Conservation (phyloP, 2,797 vertebrate species). For the Argya squamiceps region DNA sequence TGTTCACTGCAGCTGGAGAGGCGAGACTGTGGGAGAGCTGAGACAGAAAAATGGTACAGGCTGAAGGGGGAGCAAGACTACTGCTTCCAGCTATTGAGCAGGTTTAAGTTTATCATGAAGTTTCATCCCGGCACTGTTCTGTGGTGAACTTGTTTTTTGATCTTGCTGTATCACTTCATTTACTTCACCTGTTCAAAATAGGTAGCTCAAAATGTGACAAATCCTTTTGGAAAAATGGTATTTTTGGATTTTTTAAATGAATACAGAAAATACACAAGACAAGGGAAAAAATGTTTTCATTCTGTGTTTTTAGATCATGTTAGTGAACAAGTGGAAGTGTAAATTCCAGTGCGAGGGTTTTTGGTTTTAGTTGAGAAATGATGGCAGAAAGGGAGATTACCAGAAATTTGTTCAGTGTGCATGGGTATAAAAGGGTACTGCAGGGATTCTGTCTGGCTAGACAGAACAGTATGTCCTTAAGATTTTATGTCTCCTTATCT, state of each 20-base stretch:
- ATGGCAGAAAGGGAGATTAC: not conserved
- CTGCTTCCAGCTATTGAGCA: not conserved
- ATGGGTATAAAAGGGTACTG: not conserved
- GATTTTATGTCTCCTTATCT: not conserved
- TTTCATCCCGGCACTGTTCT: not conserved
- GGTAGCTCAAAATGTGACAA: not conserved
- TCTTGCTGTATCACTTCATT: not conserved
- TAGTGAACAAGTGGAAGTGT: not conserved
- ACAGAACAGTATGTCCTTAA: not conserved
- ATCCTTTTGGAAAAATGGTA: not conserved
- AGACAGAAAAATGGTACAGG: not conserved
- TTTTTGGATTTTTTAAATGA: not conserved
- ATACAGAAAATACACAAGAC: not conserved
- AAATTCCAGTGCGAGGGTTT: not conserved
- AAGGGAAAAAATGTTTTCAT: not conserved
- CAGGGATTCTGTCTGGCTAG: not conserved
- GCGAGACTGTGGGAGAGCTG: not conserved
- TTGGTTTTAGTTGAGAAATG: not conserved
- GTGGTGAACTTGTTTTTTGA: not conserved
- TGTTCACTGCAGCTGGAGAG: not conserved
- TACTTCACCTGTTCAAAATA: not conserved
- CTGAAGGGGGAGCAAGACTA: conserved; percentile 44
- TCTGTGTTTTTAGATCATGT: not conserved
- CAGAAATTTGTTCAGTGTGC: not conserved
- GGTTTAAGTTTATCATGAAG: not conserved